These are phyloP conservation scores for Geodia barretti DNA, from an alignment of 37 sponge, comb jelly and placozoan species.

Conservation along the genomic window DNA sequence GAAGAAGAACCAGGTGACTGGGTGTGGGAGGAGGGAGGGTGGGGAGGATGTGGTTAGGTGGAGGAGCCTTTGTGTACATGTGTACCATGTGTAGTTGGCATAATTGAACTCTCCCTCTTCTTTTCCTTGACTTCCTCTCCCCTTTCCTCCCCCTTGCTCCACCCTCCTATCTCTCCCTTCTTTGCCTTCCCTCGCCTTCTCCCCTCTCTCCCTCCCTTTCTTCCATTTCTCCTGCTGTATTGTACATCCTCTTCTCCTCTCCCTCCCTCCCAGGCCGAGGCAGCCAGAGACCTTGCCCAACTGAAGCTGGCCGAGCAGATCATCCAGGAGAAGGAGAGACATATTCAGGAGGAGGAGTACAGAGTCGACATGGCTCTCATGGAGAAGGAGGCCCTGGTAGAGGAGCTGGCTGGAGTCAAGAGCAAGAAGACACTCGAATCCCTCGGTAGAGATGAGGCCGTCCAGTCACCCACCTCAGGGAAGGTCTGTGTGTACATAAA, in stretches of 20 bases:
- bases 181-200: too few relatives aligned
- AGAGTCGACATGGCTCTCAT: slow-evolving; percentile 43
- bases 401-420: slow-evolving; percentile 54
- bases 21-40: neutral
- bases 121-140: too few relatives aligned
- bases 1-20: slow-evolving; percentile 50
- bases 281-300: slow-evolving; percentile 65
- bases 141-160: too few relatives aligned
- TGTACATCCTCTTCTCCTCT: too few relatives aligned
- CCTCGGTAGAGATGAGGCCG: neutral
- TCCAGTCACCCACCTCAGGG: neutral
- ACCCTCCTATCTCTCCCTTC: too few relatives aligned
- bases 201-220: too few relatives aligned
- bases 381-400: slow-evolving; percentile 63
- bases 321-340: slow-evolving; percentile 65
- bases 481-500: neutral
- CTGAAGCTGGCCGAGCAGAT: slow-evolving; percentile 72
- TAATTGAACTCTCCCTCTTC: neutral
- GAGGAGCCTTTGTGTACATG: neutral
- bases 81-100: too few relatives aligned
- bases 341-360: slow-evolving; percentile 50
- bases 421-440: neutral
- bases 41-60: neutral
- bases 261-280: slow-evolving; percentile 30
- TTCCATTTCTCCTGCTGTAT: too few relatives aligned